Base-by-base conservation (phyloP, 1,140 invertebrate species). In the Holcopasites calliopsidis region DNA sequence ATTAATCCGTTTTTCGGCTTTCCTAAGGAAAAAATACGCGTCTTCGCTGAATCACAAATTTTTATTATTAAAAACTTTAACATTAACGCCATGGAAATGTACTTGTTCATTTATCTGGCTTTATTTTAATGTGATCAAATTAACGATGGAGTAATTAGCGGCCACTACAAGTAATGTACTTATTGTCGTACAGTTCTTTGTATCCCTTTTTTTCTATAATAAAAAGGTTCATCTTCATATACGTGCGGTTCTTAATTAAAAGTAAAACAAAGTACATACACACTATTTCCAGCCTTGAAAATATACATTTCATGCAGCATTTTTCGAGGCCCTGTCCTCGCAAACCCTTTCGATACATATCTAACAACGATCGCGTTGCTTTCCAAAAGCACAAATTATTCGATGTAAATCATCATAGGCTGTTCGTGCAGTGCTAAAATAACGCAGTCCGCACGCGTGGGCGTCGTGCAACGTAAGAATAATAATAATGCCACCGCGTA, bases 1-100 rank as follows among this genome's bases (percentile, higher is more conserved):
- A 82, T 82, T 80, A 40, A 58, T 64, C 61, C 23, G 11, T 42
- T 18, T 8, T 0, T n/a, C 18, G 6, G 18, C 35, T 10, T 8
- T 21, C 16, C n/a, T 6, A 6, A n/a, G 4, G 26, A 3, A 5
- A 13, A n/a, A 33, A 6, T 31, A 57, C 52, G 28, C 28, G 28
- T 4, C 31, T 31, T 16, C 16, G 52, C 26, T n/a, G 18, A 31
- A 55, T 55, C 1, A 3, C 16, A 31, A 55, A 4, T 55, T 31
- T 28, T n/a, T 55, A 31, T n/a, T 28, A 10, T 18, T 7, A 1
- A n/a, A n/a, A n/a, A n/a, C 8, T 31, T 8, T 55, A 13, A n/a
- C 18, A n/a, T 54, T 16, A 54, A 18, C 50, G 26, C 23, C 16
- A 10, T 4, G 35, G 35, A 10, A 38, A 38, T 10, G 4, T 38